A percentile compares a stretch with the other conserved stretches of the same genome.
phyloP scores from a whole-genome alignment of 2,888 invertebrate genomes.

The Alcis repandata region DNA sequence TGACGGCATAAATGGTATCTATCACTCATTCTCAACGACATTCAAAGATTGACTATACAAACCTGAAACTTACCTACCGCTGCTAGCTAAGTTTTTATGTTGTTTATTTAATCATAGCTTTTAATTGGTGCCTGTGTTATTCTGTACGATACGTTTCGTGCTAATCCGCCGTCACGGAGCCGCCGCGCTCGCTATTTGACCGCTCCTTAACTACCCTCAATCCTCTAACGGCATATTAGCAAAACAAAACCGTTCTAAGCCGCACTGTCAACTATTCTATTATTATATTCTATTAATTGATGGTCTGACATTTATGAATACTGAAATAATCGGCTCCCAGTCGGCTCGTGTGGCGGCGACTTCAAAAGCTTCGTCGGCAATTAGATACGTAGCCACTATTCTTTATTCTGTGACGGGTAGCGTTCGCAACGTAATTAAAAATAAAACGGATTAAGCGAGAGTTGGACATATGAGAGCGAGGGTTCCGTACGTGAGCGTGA shows the following conservation, averaged over 20 bases:
- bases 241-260: slow-evolving; percentile 19
- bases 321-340: slow-evolving; percentile 60
- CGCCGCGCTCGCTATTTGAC: neutral
- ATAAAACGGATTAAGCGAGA: slow-evolving; percentile 35
- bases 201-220: neutral
- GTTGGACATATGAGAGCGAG: slow-evolving; percentile 25
- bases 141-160: neutral
- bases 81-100: too few relatives aligned
- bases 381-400: slow-evolving; percentile 48
- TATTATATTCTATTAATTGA: slow-evolving; percentile 16
- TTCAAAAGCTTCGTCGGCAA: slow-evolving; percentile 59
- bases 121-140: neutral
- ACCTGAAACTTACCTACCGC: too few relatives aligned
- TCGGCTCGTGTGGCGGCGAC: slow-evolving; percentile 48
- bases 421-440: slow-evolving; percentile 50
- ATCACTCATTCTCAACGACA: too few relatives aligned
- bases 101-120: neutral
- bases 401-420: slow-evolving; percentile 39
- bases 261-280: slow-evolving; percentile 51
- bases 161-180: neutral
- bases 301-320: slow-evolving; percentile 58
- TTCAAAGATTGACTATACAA: too few relatives aligned
- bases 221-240: neutral
- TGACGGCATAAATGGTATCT: too few relatives aligned
- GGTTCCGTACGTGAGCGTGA: slow-evolving; percentile 29